phyloP scores from a whole-genome alignment of 2,797 vertebrate species.

The Morus bassanus region DNA sequence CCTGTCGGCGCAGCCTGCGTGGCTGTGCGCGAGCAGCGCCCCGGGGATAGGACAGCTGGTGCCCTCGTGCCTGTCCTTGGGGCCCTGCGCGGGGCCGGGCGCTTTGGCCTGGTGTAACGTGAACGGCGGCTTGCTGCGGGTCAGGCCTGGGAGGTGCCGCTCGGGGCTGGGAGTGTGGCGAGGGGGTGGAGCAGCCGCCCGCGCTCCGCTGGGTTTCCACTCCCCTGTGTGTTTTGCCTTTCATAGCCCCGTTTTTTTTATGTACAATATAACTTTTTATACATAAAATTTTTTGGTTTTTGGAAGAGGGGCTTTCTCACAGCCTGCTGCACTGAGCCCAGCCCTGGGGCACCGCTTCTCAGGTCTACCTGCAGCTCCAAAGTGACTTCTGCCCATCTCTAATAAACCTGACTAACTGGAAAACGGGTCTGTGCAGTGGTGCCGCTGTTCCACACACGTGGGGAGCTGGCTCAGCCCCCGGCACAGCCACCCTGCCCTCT shows the following conservation, averaged over 20 bases:
- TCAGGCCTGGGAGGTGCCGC: fast-evolving
- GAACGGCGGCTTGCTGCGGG: not conserved
- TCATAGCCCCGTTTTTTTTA: not conserved
- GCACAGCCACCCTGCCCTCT: not conserved
- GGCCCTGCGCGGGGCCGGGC: fast-evolving
- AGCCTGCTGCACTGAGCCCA: not conserved
- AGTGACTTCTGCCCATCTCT: not conserved
- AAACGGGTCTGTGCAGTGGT: not conserved
- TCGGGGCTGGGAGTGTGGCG: not conserved
- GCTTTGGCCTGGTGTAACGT: not conserved
- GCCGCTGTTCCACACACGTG: fast-evolving
- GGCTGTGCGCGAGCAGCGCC: not conserved
- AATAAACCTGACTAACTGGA: not conserved
- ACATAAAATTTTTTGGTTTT: not conserved
- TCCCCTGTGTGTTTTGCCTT: not conserved
- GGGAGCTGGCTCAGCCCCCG: fast-evolving
- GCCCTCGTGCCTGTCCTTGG: not conserved
- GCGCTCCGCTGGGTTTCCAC: fast-evolving
- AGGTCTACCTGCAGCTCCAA: not conserved
- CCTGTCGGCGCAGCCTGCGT: not conserved
- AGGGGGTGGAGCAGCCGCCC: not conserved
- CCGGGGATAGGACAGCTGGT: fast-evolving
- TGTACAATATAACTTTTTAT: not conserved
- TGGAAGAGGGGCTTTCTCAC: not conserved
- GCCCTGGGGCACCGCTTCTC: fast-evolving